Evolutionary conservation across 1,140 invertebrate genomes (phyloP).

Genomic region (Drosophila ironensis): DNA sequence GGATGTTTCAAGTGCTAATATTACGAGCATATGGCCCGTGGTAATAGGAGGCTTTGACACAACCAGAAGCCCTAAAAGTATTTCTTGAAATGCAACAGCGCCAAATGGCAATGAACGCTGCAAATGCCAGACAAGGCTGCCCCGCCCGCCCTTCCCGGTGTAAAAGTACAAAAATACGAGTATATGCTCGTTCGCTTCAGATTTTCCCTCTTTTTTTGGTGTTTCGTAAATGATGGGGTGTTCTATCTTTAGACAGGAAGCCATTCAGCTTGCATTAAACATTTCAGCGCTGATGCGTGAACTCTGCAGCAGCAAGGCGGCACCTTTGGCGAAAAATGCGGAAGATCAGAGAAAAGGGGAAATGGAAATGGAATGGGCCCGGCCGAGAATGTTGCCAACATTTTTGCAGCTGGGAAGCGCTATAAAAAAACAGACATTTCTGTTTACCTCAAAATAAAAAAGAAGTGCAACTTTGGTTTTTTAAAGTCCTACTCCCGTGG

Average conservation of each 20-base stretch:
- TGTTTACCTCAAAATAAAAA: neutral
- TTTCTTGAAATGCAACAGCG: slow-evolving; percentile 57
- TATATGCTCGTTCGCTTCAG: slow-evolving; percentile 1
- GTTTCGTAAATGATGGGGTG: slow-evolving; percentile 28
- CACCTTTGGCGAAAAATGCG: slow-evolving; percentile 57
- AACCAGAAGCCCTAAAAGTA: slow-evolving; percentile 69
- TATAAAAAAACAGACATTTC: neutral
- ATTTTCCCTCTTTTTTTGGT: slow-evolving; percentile 14
- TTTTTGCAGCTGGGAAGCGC: neutral
- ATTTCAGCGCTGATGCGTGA: slow-evolving; percentile 69
- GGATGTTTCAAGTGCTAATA: slow-evolving; percentile 37
- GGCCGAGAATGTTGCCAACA: slow-evolving; percentile 15
- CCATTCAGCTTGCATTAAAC: slow-evolving; percentile 68
- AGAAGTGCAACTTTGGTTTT: neutral
- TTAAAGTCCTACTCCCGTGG: neutral
- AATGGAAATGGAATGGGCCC: slow-evolving; percentile 3
- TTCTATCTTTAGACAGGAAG: slow-evolving; percentile 36
- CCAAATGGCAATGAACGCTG: slow-evolving; percentile 63
- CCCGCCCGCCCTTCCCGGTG: slow-evolving; percentile 16
- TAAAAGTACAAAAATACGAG: slow-evolving; percentile 11
- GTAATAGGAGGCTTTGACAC: slow-evolving; percentile 16
- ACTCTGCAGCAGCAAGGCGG: slow-evolving; percentile 57
- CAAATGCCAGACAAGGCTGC: slow-evolving; percentile 56
- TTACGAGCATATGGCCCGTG: slow-evolving; percentile 13
- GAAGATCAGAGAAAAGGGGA: slow-evolving; percentile 69